Evolutionary conservation across 1,140 invertebrate genomes (phyloP).

Genomic region (Parasteatoda tepidariorum): DNA sequence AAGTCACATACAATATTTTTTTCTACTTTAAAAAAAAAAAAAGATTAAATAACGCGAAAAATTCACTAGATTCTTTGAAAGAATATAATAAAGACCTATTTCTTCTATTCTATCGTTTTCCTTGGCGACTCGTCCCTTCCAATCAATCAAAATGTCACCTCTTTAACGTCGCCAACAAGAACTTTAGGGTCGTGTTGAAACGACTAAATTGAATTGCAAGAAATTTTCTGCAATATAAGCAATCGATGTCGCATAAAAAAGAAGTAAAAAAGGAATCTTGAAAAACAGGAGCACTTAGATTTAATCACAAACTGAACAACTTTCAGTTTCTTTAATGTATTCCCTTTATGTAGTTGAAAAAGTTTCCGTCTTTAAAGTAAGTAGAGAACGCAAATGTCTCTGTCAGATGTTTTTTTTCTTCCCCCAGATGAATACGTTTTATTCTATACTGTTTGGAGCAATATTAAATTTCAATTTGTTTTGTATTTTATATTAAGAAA

Average conservation of each 20-base stretch:
- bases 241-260: not conserved
- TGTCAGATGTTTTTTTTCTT: too few relatives aligned
- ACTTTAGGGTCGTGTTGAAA: conserved; percentile 32
- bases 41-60: too few relatives aligned
- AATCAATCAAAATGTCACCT: conserved; percentile 47
- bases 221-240: conserved; percentile 22
- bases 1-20: too few relatives aligned
- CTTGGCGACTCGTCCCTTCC: conserved; percentile 12
- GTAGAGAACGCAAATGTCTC: too few relatives aligned
- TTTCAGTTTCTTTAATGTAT: not conserved
- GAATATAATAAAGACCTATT: not conserved
- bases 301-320: conserved; percentile 12
- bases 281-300: conserved; percentile 24
- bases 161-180: conserved; percentile 14
- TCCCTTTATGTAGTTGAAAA: too few relatives aligned
- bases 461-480: too few relatives aligned
- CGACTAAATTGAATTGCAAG: conserved; percentile 23
- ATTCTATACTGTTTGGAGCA: too few relatives aligned
- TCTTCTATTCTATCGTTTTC: not conserved
- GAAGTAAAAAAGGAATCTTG: not conserved
- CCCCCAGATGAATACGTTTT: too few relatives aligned
- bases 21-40: too few relatives aligned
- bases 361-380: too few relatives aligned
- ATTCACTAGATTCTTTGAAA: too few relatives aligned
- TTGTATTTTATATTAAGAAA: too few relatives aligned